Percentiles rank a stretch among this genome's conserved stretches.
phyloP scores from a whole-genome alignment of 2,888 invertebrate species.

The Platycheirus rosarum region DNA sequence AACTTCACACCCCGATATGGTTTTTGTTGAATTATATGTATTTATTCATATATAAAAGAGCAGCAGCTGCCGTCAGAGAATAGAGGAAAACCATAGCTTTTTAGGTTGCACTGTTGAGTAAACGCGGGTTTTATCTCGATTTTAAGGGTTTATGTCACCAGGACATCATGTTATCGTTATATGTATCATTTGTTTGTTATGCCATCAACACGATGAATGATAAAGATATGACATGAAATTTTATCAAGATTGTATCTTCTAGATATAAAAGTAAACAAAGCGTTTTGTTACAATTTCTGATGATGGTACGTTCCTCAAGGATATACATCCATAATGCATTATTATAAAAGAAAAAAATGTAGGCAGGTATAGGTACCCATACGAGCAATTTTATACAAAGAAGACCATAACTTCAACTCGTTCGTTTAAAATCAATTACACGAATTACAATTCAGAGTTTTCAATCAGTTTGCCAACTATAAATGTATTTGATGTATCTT shows the following conservation, averaged over 20 bases:
- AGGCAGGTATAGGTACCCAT: too few relatives aligned
- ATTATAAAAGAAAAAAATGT: too few relatives aligned
- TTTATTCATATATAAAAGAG: constrained; percentile 16
- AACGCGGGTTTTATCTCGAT: constrained; percentile 46
- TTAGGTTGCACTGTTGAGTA: background rate
- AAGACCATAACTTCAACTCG: too few relatives aligned
- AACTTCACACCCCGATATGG: constrained; percentile 46
- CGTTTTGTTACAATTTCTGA: constrained; percentile 1
- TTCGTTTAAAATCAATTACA: too few relatives aligned
- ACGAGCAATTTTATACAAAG: too few relatives aligned
- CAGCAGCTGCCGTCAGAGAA: constrained; percentile 34
- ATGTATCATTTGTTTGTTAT: constrained; percentile 23
- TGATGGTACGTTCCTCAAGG: background rate
- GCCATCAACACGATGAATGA: constrained; percentile 23
- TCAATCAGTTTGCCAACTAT: too few relatives aligned
- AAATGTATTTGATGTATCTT: too few relatives aligned
- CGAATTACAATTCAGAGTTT: too few relatives aligned
- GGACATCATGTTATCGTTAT: constrained; percentile 22
- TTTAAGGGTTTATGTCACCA: constrained; percentile 24
- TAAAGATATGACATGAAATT: constrained; percentile 1
- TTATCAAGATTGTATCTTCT: constrained; percentile 28
- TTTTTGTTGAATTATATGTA: background rate
- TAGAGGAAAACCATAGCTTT: too few relatives aligned
- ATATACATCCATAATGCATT: too few relatives aligned
- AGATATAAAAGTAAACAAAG: constrained; percentile 30